Conservation (phyloP, 1,140 invertebrate genomes). For the Eupristina koningsbergeri region DNA sequence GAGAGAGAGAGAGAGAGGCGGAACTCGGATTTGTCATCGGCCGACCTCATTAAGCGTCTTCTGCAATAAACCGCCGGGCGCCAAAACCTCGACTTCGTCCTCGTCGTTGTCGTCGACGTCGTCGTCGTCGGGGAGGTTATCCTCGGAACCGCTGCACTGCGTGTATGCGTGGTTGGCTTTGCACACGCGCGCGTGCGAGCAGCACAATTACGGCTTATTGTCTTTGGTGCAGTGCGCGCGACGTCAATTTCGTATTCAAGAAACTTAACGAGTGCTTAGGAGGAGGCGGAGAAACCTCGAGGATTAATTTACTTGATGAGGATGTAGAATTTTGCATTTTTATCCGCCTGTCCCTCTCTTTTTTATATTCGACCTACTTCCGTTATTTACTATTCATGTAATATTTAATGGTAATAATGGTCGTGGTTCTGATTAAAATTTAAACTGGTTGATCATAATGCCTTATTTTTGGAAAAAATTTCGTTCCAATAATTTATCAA, state of each 20-base stretch:
- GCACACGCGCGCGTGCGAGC: neutral
- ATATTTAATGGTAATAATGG: neutral
- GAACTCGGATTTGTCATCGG: conserved; percentile 40
- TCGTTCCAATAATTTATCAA: too few species aligned
- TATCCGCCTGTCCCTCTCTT: neutral
- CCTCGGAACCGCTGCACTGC: conserved; percentile 1
- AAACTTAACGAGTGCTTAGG: conserved; percentile 45
- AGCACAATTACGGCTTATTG: conserved; percentile 48
- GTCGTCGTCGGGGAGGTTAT: conserved; percentile 30
- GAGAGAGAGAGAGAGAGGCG: conserved; percentile 1
- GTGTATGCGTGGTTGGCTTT: neutral
- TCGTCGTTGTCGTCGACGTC: too few species aligned
- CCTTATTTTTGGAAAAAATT: neutral
- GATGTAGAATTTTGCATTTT: conserved; percentile 52
- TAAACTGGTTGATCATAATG: neutral
- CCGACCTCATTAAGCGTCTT: conserved; percentile 40
- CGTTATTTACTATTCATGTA: neutral
- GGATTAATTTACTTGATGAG: conserved; percentile 49
- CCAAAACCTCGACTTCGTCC: too few species aligned
- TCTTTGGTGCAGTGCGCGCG: conserved; percentile 11
- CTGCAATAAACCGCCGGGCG: conserved; percentile 29
- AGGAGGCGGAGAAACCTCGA: neutral
- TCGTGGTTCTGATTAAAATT: conserved; percentile 7
- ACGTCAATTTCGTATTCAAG: conserved; percentile 46
- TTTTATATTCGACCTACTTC: neutral